phyloP scores from a whole-genome alignment of 2,888 invertebrate species.

The Malachius bipustulatus region DNA sequence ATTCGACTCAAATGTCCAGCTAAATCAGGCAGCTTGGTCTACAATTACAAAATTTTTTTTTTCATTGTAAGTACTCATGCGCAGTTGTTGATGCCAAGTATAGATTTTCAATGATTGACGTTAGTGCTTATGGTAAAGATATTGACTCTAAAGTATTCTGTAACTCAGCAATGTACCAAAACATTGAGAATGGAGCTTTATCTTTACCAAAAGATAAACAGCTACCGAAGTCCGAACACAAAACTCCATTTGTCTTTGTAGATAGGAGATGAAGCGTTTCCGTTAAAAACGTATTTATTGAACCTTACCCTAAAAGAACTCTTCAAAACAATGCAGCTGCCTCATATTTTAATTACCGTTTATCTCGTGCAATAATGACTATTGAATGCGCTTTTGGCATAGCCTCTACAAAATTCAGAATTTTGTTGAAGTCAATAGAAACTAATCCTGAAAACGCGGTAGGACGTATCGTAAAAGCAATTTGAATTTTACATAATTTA shows the following conservation, averaged over 20 bases:
- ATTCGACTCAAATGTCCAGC: slow-evolving; percentile 2
- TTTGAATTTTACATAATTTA: slow-evolving; percentile 6
- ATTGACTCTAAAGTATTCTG: slow-evolving; percentile 14
- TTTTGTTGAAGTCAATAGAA: slow-evolving; percentile 6
- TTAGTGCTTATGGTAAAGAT: slow-evolving; percentile 16
- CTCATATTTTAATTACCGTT: neutral
- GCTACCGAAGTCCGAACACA: neutral
- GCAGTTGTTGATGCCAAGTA: slow-evolving; percentile 7
- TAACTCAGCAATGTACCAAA: neutral
- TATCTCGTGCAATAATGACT: neutral
- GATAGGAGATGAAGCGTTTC: slow-evolving; percentile 6
- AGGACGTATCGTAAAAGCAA: slow-evolving; percentile 6
- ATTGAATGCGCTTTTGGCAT: slow-evolving; percentile 5
- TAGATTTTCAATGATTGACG: slow-evolving; percentile 6
- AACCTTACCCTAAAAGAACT: neutral
- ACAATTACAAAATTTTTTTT: slow-evolving; percentile 7
- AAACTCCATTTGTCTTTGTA: slow-evolving; percentile 3
- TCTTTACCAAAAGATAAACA: neutral
- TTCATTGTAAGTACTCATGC: slow-evolving; percentile 1
- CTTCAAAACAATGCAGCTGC: neutral
- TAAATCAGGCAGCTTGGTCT: slow-evolving; percentile 7
- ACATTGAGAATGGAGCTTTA: neutral
- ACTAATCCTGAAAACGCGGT: slow-evolving; percentile 6
- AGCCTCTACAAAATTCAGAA: neutral
- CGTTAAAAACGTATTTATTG: neutral